Evolutionary conservation across 2,113 vertebrate species (phyloP), one percentile per base, ranked within the genome.

Genomic region (Gila orcuttii): DNA sequence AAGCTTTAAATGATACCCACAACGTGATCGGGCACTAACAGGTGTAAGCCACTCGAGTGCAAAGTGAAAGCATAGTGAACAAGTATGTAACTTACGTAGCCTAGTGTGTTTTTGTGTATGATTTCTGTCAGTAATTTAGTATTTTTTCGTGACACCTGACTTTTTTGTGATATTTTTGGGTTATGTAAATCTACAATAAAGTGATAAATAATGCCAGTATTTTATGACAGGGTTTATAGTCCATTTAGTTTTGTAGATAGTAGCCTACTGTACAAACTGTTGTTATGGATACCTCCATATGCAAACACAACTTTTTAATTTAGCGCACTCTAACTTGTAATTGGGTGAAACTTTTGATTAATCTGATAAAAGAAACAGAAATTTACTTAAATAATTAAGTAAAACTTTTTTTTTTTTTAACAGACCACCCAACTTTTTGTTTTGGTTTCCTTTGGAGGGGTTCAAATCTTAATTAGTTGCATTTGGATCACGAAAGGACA

Each of bases 191-290:
- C 13, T 52, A 4, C 25, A 50, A 76, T 25, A 52, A 50, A 76
- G 45, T 31, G n/a, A 47, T 31, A 75, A 75, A 75, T 75, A 77
- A 55, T 55, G 6, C n/a, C 25, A 55, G 47, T 77, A 28, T 15
- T 76, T 76, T 76, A 76, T 76, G 74, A 77, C 74, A 17, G 47
- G 75, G 50, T 76, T 77, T 55, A 77, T 77, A 77, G 75, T 77
- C 25, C 17, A 33, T 77, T 77, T 77, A 21, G 74, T 33, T 77
- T 55, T 28, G 42, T 47, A 47, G 47, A 21, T 77, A 5, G 28
- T 55, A n/a, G 6, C 36, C 4, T 66, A 42, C 36, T 73, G 21
- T 23, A 21, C 2, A 19, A 36, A 21, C 47, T 77, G 47, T 77
- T 77, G 74, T 28, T 21, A 55, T 76, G 74, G 47, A 31, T 50